Base-by-base conservation (phyloP, 2,113 vertebrate species). In the Dermatemys mawii region DNA sequence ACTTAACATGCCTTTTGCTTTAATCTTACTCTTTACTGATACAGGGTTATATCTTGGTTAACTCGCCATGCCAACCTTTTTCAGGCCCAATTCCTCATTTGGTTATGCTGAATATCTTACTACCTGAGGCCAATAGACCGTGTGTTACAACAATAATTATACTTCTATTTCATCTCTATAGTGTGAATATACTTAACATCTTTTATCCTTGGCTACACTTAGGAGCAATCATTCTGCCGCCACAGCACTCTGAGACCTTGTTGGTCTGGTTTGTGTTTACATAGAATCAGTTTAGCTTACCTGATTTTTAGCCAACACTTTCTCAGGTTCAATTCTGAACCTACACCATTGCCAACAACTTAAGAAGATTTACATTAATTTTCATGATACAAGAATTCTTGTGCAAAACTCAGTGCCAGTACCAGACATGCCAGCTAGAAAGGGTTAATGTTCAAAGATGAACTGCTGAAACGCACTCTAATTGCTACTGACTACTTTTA, bases 401-500 rank as follows among this genome's bases (percentile, higher is more conserved):
- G 79, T 46, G 82, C 38, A 85, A 73, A 86, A 54, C 76, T 83
- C 46, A 76, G 49, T 86, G 41, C 26, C 78, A 86, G 78, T 55
- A 76, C 35, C 73, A 44, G 22, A 70, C 86, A 87, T 49, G 38
- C 3, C 44, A 92, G 27, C 32, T 76, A 57, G 78, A 93, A 96
- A 78, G 92, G 93, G 94, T 98, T 97, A 94, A 96, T 93, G 89
- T 95, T 87, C 82, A 86, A 94, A 89, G 53, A 91, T 88, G 50
- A 90, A 73, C 84, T 90, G 35, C 93, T 94, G 86, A 81, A 92
- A 87, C 78, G 89, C 75, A 93, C 75, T 92, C 32, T 93, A 96
- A 97, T 95, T 95, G 93, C 84, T 89, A 78, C 93, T 97, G 96
- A 97, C 97, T 97, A 96, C 94, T 97, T 97, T 90, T 96, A 93